These are phyloP conservation scores for Tetragnatha versicolor DNA, from an alignment of 1,140 invertebrate species.

Conservation along the genomic window DNA sequence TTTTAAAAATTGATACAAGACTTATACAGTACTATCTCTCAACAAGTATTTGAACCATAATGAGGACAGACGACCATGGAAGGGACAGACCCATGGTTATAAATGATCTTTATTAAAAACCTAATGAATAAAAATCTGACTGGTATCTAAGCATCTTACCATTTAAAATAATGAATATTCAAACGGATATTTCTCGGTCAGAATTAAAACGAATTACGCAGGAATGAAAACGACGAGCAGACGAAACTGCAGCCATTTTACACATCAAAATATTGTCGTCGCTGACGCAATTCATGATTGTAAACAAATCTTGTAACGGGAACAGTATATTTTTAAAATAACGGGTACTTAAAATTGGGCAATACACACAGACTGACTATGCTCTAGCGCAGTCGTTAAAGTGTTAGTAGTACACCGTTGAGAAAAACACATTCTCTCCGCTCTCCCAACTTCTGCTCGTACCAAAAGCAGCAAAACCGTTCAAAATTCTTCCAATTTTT, in stretches of 20 bases:
- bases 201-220: slow-evolving; percentile 60
- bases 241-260: slow-evolving; percentile 60
- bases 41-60: not conserved
- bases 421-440: no score
- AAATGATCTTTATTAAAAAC: not conserved
- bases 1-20: not conserved
- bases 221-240: slow-evolving; percentile 53
- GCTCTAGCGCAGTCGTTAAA: no score
- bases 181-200: slow-evolving; percentile 58
- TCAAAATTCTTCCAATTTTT: no score
- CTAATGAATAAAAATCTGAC: no score
- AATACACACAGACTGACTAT: no score
- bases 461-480: no score
- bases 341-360: no score
- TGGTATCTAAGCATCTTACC: slow-evolving; percentile 9
- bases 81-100: not conserved
- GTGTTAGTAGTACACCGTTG: no score
- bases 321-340: not conserved
- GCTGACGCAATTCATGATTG: slow-evolving; percentile 25
- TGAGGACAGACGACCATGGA: not conserved
- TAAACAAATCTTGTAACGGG: not conserved
- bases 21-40: not conserved
- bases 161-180: slow-evolving; percentile 49
- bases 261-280: not conserved
- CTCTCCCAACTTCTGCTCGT: no score